Conservation (phyloP, 2,888 invertebrate species). For the Polydrusus tereticollis region DNA sequence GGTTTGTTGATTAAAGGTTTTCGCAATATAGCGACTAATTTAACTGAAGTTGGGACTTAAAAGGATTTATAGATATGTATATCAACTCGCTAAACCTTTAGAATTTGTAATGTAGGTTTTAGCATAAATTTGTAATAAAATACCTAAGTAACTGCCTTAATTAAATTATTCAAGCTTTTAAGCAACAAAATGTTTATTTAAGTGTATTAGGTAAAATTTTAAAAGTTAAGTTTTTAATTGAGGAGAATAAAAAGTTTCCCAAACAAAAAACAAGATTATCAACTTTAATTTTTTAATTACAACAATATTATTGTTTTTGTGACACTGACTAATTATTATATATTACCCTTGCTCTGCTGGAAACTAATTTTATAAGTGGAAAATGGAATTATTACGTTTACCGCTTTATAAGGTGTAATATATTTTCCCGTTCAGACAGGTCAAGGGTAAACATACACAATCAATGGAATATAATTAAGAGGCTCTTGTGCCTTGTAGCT, state of each 20-base stretch:
- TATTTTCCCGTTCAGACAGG: too few species aligned
- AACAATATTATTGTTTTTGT: too few species aligned
- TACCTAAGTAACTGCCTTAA: background rate
- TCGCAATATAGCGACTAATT: background rate
- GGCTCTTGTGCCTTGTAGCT: too few species aligned
- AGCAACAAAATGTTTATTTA: background rate
- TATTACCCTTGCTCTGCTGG: background rate
- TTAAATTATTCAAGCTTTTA: background rate
- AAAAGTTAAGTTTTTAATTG: background rate
- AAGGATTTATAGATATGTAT: background rate
- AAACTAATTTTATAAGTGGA: background rate
- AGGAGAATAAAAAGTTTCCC: too few species aligned
- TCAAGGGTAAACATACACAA: too few species aligned
- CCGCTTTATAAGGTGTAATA: background rate
- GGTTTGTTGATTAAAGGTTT: background rate
- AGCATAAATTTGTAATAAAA: background rate
- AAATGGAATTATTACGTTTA: background rate
- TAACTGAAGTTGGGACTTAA: background rate
- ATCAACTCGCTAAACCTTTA: background rate
- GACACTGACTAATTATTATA: background rate
- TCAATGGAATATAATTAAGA: too few species aligned
- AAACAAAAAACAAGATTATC: too few species aligned
- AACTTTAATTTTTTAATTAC: too few species aligned
- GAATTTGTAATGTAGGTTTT: background rate
- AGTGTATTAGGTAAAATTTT: background rate